phyloP scores from a whole-genome alignment of 2,797 vertebrate species.

The Chrysocyon brachyurus region DNA sequence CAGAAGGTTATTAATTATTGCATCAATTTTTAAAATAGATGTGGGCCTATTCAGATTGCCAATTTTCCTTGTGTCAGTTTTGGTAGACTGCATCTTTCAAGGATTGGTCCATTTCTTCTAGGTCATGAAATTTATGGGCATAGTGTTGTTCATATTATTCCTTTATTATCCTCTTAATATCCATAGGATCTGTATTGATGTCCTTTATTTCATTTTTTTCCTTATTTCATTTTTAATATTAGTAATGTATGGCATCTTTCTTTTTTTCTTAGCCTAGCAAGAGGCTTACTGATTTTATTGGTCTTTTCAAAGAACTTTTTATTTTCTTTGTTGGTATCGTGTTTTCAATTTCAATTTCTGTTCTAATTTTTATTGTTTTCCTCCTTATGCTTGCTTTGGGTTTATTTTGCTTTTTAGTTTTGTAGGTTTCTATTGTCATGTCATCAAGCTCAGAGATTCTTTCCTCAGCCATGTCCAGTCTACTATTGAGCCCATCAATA shows the following conservation, averaged over 20 bases:
- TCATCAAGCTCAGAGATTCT: background rate
- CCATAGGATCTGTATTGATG: background rate
- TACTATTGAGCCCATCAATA: background rate
- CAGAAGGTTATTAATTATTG: background rate
- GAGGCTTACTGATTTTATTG: background rate
- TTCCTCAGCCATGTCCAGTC: background rate
- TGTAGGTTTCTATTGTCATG: background rate
- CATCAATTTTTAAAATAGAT: background rate
- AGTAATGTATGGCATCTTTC: background rate
- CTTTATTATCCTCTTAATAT: background rate
- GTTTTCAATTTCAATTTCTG: slow-evolving; percentile 17
- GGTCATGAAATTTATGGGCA: background rate
- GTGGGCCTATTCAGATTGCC: background rate
- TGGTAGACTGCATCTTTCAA: background rate
- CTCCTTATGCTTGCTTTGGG: slow-evolving; percentile 30
- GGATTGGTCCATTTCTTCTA: background rate
- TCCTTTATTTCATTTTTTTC: slow-evolving; percentile 3
- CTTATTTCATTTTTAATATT: slow-evolving; percentile 36
- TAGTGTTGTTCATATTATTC: background rate
- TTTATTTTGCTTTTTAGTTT: slow-evolving; percentile 27
- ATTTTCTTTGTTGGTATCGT: background rate
- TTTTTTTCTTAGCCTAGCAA: background rate
- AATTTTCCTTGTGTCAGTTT: background rate
- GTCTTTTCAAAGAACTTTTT: background rate
- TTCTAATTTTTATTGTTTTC: slow-evolving; percentile 23